Evolutionary conservation across 1,140 invertebrate genomes (phyloP), one percentile per base, ranked within the genome.

Genomic region (Microplitis mediator): DNA sequence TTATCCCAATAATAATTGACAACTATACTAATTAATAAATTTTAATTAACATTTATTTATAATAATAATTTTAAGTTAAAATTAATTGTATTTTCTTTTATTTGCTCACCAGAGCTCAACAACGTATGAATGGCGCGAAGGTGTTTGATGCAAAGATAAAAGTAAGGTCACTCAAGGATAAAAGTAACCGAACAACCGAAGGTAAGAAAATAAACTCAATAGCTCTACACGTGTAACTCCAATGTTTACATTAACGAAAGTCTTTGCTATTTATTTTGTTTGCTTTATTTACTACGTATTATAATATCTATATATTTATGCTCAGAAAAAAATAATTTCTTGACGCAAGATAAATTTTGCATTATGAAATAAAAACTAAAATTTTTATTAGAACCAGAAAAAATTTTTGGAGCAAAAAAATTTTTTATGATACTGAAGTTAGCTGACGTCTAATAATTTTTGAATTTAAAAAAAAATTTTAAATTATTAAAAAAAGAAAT

Each of bases 231-330:
- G 36, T 23, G n/a, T 66, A 23, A 66, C 11, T 45, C 39, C 5
- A 45, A 45, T 45, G 39, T 8, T 45, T 45, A 45, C 39, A 45
- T 11, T 9, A 6, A 11, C 6, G 8, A 45, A 45, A 45, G 6
- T 45, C 39, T 45, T 11, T 45, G 6, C 39, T 45, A 11, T 45
- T 45, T 45, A 6, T 45, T 9, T 45, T 45, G 39, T 45, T 45
- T 6, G 31, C 54, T 58, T 60, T 60, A 65, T 54, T 62, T 66
- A 4, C 23, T 45, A 69, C 51, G 74, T 71, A 62, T 74, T 77
- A 75, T 16, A 16, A 45, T 61, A 23, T 23, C 23, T 23, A 23
- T 23, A 23, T 23, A 23, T 23, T 23, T 23, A 23, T 23, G 23
- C 23, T 23, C 23, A 23, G 23, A 23, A 23, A 23, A 23, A 23